These are phyloP conservation scores for Ornithorhynchus anatinus DNA, from an alignment of 2,113 vertebrate species.

Conservation along the genomic window DNA sequence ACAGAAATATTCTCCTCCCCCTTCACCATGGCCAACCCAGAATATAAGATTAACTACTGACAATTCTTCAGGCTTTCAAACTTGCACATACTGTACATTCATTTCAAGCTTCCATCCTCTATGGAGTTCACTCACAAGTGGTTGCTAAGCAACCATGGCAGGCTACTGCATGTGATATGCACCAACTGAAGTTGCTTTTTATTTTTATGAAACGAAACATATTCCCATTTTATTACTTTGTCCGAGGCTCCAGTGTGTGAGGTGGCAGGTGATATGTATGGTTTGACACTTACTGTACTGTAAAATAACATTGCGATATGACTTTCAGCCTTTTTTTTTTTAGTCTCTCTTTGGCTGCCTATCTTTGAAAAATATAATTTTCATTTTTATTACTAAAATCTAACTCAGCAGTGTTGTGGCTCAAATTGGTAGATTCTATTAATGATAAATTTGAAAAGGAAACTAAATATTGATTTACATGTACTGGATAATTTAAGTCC, in stretches of 20 bases:
- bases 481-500: constrained; percentile 29
- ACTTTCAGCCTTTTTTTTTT: constrained; percentile 7
- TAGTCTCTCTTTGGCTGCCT: constrained; percentile 3
- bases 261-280: constrained; percentile 24
- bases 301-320: constrained; percentile 10
- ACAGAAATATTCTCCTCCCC: constrained; percentile 5
- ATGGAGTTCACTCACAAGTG: constrained; percentile 21
- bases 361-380: neutral
- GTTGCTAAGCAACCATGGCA: constrained; percentile 51
- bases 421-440: constrained; percentile 20
- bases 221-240: constrained; percentile 44
- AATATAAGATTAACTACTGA: constrained; percentile 53
- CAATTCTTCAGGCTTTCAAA: constrained; percentile 34
- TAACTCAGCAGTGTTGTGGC: neutral
- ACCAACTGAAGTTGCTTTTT: constrained; percentile 39
- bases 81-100: constrained; percentile 31
- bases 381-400: neutral
- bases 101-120: constrained; percentile 39
- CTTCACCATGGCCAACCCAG: constrained; percentile 21
- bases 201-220: constrained; percentile 47
- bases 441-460: constrained; percentile 29
- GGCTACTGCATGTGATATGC: constrained; percentile 35
- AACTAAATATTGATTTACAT: constrained; percentile 23
- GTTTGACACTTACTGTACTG: constrained; percentile 17
- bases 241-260: constrained; percentile 23